Conservation (phyloP, 2,113 vertebrate genomes). For the western clawed frog (Xenopus tropicalis) region UCB_Xtro_10.0 CM004450.2:111230501-111231000, state of each 20-base stretch:
- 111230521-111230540: not conserved
- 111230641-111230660: constrained; percentile 14
- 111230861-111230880: constrained; percentile 99
- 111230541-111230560: constrained; percentile 12
- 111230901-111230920: constrained; percentile 98
- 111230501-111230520: constrained; percentile 5
- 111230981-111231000: constrained; percentile 89
- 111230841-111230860: constrained; percentile 99
- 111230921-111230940: constrained; percentile 98
- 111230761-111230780: constrained; percentile 98
- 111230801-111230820: constrained; percentile 94
- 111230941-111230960: constrained; percentile 88
- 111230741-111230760: constrained; percentile 89
- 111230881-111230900: constrained; percentile 99
- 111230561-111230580: constrained; percentile 5
- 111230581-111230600: constrained; percentile 8
- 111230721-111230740: constrained; percentile 72
- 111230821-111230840: constrained; percentile 99
- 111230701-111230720: constrained; percentile 80
- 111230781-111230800: constrained; percentile 93
- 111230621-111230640: not conserved
- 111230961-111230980: constrained; percentile 81
- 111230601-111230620: constrained; percentile 1
- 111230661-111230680: constrained; percentile 69
- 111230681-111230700: constrained; percentile 85